These are phyloP conservation scores for Fukomys damarensis DNA, from an alignment of 2,113 vertebrate genomes.

Conservation along the genomic window DNA sequence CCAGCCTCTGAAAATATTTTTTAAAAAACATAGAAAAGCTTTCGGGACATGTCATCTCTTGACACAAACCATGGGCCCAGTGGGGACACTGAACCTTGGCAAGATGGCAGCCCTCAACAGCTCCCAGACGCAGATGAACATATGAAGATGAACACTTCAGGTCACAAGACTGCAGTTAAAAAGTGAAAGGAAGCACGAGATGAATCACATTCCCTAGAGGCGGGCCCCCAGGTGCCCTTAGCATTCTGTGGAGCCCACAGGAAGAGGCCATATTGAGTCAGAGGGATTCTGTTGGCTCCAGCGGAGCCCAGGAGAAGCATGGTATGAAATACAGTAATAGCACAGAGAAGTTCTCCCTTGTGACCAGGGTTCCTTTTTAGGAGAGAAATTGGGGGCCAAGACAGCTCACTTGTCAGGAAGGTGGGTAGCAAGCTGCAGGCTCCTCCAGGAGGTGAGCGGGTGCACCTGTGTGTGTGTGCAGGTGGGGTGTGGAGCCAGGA, in stretches of 20 bases:
- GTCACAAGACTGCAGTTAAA: neutral
- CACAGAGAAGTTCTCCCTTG: neutral
- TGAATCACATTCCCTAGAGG: neutral
- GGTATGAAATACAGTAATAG: conserved; percentile 3
- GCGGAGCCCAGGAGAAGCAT: neutral
- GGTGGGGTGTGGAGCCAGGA: neutral
- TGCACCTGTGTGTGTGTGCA: neutral
- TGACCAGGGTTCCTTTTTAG: neutral
- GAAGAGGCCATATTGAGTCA: neutral
- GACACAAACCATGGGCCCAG: neutral
- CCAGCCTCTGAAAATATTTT: neutral
- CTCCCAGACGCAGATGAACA: neutral
- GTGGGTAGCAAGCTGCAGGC: neutral
- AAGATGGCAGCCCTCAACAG: neutral
- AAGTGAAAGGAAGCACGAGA: no score
- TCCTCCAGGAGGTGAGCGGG: neutral
- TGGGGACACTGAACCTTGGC: neutral
- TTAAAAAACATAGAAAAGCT: conserved; percentile 3
- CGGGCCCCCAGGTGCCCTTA: neutral
- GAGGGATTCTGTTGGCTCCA: neutral
- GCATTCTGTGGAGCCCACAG: neutral
- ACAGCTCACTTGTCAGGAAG: neutral
- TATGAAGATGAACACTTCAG: neutral
- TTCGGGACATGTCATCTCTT: conserved; percentile 26
- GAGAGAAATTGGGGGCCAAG: neutral